These are phyloP conservation scores for Leptinotarsa rubiginosa DNA, from an alignment of 2,888 invertebrate species.

Conservation along the genomic window DNA sequence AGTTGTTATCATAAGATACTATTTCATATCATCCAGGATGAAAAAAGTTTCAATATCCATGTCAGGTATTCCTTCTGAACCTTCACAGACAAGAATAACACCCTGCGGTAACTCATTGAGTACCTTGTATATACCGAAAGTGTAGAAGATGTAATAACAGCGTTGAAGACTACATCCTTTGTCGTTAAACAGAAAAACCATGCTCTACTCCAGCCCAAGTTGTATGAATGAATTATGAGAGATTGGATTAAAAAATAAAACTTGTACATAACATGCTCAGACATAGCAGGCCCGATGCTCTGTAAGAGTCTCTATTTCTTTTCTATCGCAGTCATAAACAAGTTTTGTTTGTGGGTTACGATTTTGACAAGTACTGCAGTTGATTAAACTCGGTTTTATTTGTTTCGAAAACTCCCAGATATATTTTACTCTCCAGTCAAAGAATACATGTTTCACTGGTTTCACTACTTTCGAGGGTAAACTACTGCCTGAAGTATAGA, in stretches of 20 bases:
- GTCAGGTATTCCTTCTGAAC: too few relatives aligned
- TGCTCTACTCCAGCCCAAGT: slow-evolving; percentile 16
- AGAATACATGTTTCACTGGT: not conserved
- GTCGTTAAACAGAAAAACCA: slow-evolving; percentile 3
- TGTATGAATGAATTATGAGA: slow-evolving; percentile 37
- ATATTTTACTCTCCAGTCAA: slow-evolving; percentile 23
- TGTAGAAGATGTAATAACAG: not conserved
- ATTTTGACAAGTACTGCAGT: slow-evolving; percentile 53
- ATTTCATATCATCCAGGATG: too few relatives aligned
- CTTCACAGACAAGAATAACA: too few relatives aligned
- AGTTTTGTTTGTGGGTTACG: slow-evolving; percentile 48
- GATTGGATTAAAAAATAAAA: slow-evolving; percentile 53
- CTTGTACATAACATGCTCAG: slow-evolving; percentile 43
- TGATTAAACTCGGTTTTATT: slow-evolving; percentile 55
- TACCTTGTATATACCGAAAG: too few relatives aligned
- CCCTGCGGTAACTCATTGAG: too few relatives aligned
- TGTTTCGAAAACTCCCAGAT: slow-evolving; percentile 24
- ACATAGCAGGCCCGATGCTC: slow-evolving; percentile 31
- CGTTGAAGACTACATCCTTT: slow-evolving; percentile 2
- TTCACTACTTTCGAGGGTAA: not conserved
- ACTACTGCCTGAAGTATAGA: too few relatives aligned
- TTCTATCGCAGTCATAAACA: slow-evolving; percentile 55
- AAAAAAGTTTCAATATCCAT: too few relatives aligned
- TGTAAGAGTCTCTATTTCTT: slow-evolving; percentile 50
- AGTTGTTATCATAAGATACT: too few relatives aligned